Conservation (phyloP, 2,888 invertebrate genomes). For the Ochlodes sylvanus region DNA sequence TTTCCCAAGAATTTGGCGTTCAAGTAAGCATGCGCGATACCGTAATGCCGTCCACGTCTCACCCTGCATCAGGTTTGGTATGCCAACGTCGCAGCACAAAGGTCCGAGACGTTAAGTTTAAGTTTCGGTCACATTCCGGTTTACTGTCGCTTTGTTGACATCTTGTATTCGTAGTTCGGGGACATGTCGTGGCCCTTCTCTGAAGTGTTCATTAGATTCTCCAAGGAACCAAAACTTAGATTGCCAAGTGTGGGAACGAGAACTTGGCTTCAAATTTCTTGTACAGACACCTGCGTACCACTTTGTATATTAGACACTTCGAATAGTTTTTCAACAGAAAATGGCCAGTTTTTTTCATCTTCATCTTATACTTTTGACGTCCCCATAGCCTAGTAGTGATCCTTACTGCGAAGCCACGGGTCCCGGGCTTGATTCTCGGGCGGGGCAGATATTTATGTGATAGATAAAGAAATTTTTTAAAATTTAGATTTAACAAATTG, state of each 20-base stretch:
- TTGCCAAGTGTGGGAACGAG: neutral
- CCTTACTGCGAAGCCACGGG: too few relatives aligned
- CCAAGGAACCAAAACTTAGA: neutral
- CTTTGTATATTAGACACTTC: neutral
- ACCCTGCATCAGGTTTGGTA: slow-evolving; percentile 18
- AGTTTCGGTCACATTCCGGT: slow-evolving; percentile 28
- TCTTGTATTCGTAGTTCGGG: neutral
- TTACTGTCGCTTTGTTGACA: slow-evolving; percentile 23
- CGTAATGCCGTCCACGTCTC: slow-evolving; percentile 9
- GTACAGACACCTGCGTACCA: neutral
- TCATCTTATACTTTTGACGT: too few relatives aligned
- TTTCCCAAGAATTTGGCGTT: slow-evolving; percentile 20
- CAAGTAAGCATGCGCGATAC: neutral
- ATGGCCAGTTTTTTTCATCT: too few relatives aligned
- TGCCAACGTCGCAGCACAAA: slow-evolving; percentile 11
- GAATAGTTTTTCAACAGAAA: neutral
- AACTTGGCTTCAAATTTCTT: neutral
- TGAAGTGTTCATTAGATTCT: slow-evolving; percentile 25
- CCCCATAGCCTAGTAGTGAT: too few relatives aligned
- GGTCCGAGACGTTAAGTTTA: slow-evolving; percentile 15
- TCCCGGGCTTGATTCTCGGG: too few relatives aligned
- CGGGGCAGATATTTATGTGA: too few relatives aligned
- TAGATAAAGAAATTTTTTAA: too few relatives aligned
- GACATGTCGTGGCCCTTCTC: neutral
- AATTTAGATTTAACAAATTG: neutral